A percentile compares a stretch with the other conserved stretches of the same genome.
Evolutionary conservation across 2,113 vertebrate genomes (phyloP).

Genomic region (Ploceus nigricollis): DNA sequence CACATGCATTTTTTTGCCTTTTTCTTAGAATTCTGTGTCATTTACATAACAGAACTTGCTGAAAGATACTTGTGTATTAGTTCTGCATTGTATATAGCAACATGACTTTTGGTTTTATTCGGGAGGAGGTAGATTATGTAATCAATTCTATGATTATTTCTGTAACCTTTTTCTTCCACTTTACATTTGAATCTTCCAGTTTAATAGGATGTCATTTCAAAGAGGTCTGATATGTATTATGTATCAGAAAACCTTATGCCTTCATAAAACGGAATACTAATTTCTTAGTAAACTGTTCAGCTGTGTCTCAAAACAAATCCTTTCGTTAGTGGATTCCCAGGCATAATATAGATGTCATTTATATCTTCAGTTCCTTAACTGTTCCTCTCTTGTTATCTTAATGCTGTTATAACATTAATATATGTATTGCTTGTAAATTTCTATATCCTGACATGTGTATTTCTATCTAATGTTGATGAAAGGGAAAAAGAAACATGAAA

Average conservation of each 20-base stretch:
- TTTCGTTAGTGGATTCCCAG: neutral
- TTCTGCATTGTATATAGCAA: conserved; percentile 16
- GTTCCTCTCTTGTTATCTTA: neutral
- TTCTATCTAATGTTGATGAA: neutral
- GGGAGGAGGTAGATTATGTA: conserved; percentile 53
- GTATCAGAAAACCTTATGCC: conserved; percentile 43
- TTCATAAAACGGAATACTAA: conserved; percentile 44
- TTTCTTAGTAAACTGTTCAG: conserved; percentile 33
- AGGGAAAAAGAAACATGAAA: neutral
- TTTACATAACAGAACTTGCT: neutral
- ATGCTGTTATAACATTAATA: neutral
- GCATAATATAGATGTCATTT: neutral
- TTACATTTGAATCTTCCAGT: conserved; percentile 41
- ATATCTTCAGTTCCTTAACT: neutral
- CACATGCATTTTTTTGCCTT: neutral
- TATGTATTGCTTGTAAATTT: neutral
- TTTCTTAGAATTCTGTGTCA: neutral
- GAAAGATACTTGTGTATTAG: neutral
- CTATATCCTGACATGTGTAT: neutral
- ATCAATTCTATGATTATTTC: conserved; percentile 55
- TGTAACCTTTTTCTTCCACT: conserved; percentile 56
- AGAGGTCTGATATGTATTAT: conserved; percentile 40
- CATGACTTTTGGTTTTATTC: conserved; percentile 42
- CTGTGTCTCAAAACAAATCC: conserved; percentile 11
- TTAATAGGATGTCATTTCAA: conserved; percentile 46